Evolutionary conservation across 2,797 vertebrate genomes (phyloP).

Genomic region (Artibeus lituratus): DNA sequence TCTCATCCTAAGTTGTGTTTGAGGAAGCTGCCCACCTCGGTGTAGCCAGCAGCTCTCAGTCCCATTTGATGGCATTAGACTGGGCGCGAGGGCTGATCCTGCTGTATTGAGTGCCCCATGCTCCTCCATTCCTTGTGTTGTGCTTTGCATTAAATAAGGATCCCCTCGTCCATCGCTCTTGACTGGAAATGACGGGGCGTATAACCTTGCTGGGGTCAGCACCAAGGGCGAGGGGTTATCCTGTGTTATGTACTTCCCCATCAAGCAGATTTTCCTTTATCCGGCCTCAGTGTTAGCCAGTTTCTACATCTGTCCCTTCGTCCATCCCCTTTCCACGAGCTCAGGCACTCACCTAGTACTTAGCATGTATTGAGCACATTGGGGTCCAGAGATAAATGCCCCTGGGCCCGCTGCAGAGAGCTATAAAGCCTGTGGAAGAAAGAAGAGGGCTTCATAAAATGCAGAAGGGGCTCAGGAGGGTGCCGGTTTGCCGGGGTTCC

Average conservation of each 20-base stretch:
- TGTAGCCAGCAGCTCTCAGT: not conserved
- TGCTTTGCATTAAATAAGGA: not conserved
- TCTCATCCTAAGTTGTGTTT: not conserved
- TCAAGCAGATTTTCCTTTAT: not conserved
- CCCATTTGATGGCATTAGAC: accelerated
- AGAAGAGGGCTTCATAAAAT: not conserved
- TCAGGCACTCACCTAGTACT: not conserved
- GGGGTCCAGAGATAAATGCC: not conserved
- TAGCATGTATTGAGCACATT: not conserved
- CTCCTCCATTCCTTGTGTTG: not conserved
- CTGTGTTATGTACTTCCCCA: too few species aligned
- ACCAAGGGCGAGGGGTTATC: not conserved
- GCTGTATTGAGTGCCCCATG: accelerated
- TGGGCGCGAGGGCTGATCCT: accelerated
- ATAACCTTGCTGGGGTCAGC: too few species aligned
- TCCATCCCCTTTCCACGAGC: not conserved
- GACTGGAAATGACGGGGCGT: not conserved
- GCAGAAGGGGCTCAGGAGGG: not conserved
- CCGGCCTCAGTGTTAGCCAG: too few species aligned
- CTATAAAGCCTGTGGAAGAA: not conserved
- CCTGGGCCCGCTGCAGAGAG: too few species aligned
- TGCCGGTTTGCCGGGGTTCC: not conserved
- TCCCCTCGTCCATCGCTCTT: not conserved
- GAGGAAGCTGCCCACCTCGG: accelerated
- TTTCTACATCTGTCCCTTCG: not conserved